phyloP scores from a whole-genome alignment of 2,113 vertebrate genomes.

The pig (Sus scrofa) region DNA sequence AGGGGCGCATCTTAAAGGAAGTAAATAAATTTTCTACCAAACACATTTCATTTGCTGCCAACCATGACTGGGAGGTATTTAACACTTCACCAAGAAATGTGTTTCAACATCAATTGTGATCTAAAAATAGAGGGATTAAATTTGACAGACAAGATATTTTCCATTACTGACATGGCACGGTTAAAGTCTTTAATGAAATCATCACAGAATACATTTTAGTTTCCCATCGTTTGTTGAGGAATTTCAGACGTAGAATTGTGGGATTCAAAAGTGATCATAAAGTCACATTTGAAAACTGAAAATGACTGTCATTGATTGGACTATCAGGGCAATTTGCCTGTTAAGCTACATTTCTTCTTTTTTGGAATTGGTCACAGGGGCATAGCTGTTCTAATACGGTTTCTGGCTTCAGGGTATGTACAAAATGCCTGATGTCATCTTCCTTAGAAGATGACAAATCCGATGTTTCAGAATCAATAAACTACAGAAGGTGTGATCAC shows the following conservation, averaged over 20 bases:
- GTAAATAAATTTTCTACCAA: background rate
- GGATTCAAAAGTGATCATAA: background rate
- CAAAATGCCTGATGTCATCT: background rate
- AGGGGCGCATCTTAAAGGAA: background rate
- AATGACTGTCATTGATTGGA: background rate
- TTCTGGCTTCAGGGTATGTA: background rate
- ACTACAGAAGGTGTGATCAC: background rate
- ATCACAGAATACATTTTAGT: background rate
- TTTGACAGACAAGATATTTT: background rate
- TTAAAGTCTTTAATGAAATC: background rate
- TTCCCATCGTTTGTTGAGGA: background rate
- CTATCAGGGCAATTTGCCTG: background rate
- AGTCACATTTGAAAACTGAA: background rate
- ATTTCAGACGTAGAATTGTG: conserved; percentile 2
- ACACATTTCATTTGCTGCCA: background rate
- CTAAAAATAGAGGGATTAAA: background rate
- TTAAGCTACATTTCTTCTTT: background rate
- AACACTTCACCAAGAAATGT: background rate
- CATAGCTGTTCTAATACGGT: background rate
- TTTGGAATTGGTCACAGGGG: background rate
- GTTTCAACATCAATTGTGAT: background rate
- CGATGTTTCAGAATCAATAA: background rate
- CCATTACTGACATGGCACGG: too few relatives aligned
- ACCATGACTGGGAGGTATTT: background rate
- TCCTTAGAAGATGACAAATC: background rate